phyloP scores from a whole-genome alignment of 2,888 invertebrate species.

The Bombylius discolor region DNA sequence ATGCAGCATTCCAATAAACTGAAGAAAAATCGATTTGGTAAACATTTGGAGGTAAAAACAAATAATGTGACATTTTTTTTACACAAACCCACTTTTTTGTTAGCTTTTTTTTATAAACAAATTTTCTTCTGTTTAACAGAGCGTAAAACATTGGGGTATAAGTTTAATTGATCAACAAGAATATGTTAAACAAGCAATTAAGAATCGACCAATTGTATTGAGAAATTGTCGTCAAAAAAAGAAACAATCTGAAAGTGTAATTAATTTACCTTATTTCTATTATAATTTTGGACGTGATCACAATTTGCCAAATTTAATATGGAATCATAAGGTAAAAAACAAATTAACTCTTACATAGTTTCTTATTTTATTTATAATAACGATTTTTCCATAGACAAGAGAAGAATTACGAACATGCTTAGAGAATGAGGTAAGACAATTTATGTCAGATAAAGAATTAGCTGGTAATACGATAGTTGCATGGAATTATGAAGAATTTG shows the following conservation, averaged over 20 bases:
- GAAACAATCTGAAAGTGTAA: slow-evolving; percentile 28
- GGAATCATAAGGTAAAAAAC: slow-evolving; percentile 85
- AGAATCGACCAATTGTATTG: slow-evolving; percentile 75
- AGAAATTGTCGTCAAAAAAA: slow-evolving; percentile 63
- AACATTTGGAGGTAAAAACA: slow-evolving; percentile 55
- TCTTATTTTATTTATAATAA: not conserved
- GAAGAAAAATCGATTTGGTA: slow-evolving; percentile 63
- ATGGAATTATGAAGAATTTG: slow-evolving; percentile 98
- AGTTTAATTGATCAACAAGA: slow-evolving; percentile 36
- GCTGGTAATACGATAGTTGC: slow-evolving; percentile 68
- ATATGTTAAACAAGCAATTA: slow-evolving; percentile 29
- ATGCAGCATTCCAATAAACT: slow-evolving; percentile 60
- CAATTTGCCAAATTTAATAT: slow-evolving; percentile 89
- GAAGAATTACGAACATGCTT: slow-evolving; percentile 87
- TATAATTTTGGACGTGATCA: slow-evolving; percentile 92
- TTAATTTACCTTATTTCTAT: slow-evolving; percentile 68
- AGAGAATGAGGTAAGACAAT: slow-evolving; percentile 84
- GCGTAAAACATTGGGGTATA: slow-evolving; percentile 53
- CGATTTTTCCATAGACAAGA: slow-evolving; percentile 51
- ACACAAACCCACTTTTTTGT: too few species aligned
- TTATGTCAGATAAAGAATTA: slow-evolving; percentile 80
- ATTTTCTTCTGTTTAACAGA: slow-evolving; percentile 16
- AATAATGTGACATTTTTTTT: not conserved
- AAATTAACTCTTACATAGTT: not conserved
- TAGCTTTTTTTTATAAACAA: not conserved